Percentiles rank a stretch among this genome's conserved stretches.
These are phyloP conservation scores for Physella acuta DNA, from an alignment of 1,140 invertebrate genomes.

Conservation along the genomic window DNA sequence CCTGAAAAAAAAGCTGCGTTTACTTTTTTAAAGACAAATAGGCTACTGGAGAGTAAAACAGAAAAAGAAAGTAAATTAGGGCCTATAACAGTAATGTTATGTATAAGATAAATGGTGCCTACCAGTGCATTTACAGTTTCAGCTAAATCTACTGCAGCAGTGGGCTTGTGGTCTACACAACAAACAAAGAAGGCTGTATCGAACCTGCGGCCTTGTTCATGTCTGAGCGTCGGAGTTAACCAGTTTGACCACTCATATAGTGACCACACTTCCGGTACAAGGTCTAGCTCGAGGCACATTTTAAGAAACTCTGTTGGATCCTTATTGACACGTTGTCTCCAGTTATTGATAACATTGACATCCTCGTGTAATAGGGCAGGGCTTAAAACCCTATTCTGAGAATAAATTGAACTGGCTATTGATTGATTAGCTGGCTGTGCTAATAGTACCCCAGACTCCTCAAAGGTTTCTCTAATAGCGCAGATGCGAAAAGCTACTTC, in stretches of 20 bases:
- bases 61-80: no score
- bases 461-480: slow-evolving; percentile 88
- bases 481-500: slow-evolving; percentile 79
- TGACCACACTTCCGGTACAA: slow-evolving; percentile 80
- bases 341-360: slow-evolving; percentile 46
- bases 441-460: slow-evolving; percentile 84
- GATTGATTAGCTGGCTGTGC: slow-evolving; percentile 59
- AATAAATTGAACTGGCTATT: neutral
- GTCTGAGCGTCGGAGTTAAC: slow-evolving; percentile 71
- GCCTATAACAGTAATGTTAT: no score
- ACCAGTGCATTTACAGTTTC: slow-evolving; percentile 75
- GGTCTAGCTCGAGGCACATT: slow-evolving; percentile 71
- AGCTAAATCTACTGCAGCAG: slow-evolving; percentile 63
- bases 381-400: neutral
- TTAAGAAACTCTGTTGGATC: slow-evolving; percentile 74
- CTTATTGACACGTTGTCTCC: slow-evolving; percentile 72
- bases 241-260: slow-evolving; percentile 84
- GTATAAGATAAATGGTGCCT: no score
- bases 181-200: slow-evolving; percentile 79
- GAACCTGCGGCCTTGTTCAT: slow-evolving; percentile 64
- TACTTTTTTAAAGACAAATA: no score
- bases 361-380: neutral
- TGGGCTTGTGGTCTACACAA: slow-evolving; percentile 64
- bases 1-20: no score
- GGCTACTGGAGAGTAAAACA: no score